Base-by-base conservation (phyloP, 2,888 invertebrate species). In the Aleiodes testaceus region DNA sequence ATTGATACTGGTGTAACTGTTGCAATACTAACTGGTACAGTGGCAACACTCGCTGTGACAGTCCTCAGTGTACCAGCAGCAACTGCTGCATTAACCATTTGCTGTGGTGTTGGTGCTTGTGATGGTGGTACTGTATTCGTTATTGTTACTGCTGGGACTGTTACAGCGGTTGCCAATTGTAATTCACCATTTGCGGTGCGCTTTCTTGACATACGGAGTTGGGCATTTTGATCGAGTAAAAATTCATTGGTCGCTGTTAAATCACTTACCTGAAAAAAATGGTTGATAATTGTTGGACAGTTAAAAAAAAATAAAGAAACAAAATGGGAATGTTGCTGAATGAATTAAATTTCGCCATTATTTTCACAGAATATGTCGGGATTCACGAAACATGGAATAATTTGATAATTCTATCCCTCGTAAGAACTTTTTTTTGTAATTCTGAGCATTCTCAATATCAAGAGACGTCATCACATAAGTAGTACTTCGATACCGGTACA, bases 171-270 rank as follows among this genome's bases (percentile, higher is more conserved):
- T 53, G 89, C 47, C 36, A 36, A 9, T 36, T 36, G 36, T 11
- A 36, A 36, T 36, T 36, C 36, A 6, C 36, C 87, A 75, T 89
- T 89, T 14, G 88, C 86, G 9, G 89, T 89, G 50, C 89, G 87
- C 76, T 91, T 91, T 70, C 90, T 90, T 12, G 90, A 90, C 74
- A 92, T 89, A 36, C 94, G 89, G 73, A 93, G 87, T 75, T 92
- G 92, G 22, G 94, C 93, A 86, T 94, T 94, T 87, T 94, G 94
- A 79, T 93, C 93, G 75, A 94, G 86, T 11, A 95, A 89, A 84
- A 94, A 94, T 83, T 94, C 94, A 84, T 95, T 95, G 7, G 94
- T 93, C 1, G 93, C 93, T 44, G 92, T 92, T 74, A 94, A 87
- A 84, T 93, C 93, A 42, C 90, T 90, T 16, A 92, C 91, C 88